Percentiles rank a stretch among this genome's conserved stretches.
Conservation (phyloP, 2,888 invertebrate genomes). For the Maniola hyperantus region DNA sequence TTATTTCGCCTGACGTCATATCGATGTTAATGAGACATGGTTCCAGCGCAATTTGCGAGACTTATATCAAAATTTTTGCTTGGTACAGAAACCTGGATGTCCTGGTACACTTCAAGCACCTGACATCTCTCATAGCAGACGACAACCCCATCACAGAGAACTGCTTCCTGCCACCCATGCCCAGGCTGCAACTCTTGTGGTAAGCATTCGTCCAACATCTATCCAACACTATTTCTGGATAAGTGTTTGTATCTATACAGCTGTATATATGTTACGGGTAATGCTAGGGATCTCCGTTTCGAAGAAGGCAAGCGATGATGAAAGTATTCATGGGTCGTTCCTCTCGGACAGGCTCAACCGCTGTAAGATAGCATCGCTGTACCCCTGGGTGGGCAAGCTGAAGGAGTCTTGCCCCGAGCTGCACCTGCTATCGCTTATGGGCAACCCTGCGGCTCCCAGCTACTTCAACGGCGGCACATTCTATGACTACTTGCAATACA, state of each 20-base stretch:
- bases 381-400: slow-evolving; percentile 88
- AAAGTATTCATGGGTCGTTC: background rate
- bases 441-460: slow-evolving; percentile 91
- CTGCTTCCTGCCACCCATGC: slow-evolving; percentile 87
- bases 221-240: too few relatives aligned
- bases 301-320: too few relatives aligned
- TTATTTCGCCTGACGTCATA: too few relatives aligned
- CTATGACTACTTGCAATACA: slow-evolving; percentile 89
- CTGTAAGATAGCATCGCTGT: slow-evolving; percentile 84
- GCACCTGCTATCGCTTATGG: slow-evolving; percentile 88
- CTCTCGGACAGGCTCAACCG: slow-evolving; percentile 82
- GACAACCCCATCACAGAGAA: slow-evolving; percentile 88
- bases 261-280: too few relatives aligned
- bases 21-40: too few relatives aligned
- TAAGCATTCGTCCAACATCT: slow-evolving; percentile 62
- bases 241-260: too few relatives aligned
- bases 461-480: slow-evolving; percentile 89
- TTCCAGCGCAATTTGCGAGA: too few relatives aligned
- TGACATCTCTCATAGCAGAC: slow-evolving; percentile 91
- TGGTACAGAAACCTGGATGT: slow-evolving; percentile 88
- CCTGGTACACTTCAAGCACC: slow-evolving; percentile 86
- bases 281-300: too few relatives aligned
- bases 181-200: slow-evolving; percentile 90
- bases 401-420: slow-evolving; percentile 86
- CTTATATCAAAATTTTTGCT: too few relatives aligned